Evolutionary conservation across 2,113 vertebrate species (phyloP).

Genomic region (Pelecanus crispus): DNA sequence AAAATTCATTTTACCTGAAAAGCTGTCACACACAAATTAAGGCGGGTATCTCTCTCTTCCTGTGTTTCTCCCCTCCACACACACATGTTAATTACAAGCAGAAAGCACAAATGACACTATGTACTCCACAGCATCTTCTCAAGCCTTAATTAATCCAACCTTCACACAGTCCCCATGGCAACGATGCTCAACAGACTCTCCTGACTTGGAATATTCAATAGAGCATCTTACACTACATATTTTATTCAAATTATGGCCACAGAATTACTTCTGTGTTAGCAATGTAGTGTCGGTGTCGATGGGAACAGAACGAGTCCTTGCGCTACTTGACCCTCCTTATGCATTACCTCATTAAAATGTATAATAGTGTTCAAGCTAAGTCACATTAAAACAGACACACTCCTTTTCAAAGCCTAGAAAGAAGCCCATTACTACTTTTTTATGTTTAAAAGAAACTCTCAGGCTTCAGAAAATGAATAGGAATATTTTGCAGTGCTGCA

Average conservation of each 20-base stretch:
- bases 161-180: conserved; percentile 55
- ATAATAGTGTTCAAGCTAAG: not conserved
- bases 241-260: conserved; percentile 50
- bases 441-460: not conserved
- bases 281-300: not conserved
- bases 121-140: conserved; percentile 68
- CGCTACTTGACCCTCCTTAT: not conserved
- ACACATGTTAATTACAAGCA: conserved; percentile 52
- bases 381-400: not conserved
- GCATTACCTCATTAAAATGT: conserved; percentile 9
- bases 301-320: not conserved
- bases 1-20: conserved; percentile 1
- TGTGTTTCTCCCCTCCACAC: not conserved
- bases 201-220: conserved; percentile 43
- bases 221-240: conserved; percentile 31
- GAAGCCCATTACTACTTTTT: not conserved
- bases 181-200: conserved; percentile 49
- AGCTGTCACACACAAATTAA: not conserved
- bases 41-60: not conserved
- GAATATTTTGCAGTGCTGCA: not conserved
- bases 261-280: conserved; percentile 13
- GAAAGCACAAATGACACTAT: conserved; percentile 50
- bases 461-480: not conserved
- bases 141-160: conserved; percentile 71
- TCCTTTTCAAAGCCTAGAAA: not conserved